Evolutionary conservation across 53 echinoderm and acorn worm genomes (phyloP), one percentile per base, ranked within the genome.

Genomic region (Temnopleurus reevesii): DNA sequence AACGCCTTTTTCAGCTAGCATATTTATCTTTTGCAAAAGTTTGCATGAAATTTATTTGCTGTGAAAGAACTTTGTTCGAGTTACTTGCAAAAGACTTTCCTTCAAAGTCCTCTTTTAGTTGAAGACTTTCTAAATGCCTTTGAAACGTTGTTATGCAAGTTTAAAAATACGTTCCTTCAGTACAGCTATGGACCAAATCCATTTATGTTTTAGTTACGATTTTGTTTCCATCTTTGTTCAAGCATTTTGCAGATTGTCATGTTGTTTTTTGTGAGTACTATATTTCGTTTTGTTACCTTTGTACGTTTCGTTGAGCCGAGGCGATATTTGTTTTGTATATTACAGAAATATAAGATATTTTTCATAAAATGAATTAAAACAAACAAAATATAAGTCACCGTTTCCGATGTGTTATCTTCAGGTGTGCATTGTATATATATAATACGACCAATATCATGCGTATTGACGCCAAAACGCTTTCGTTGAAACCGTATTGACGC

Each of bases 101-200:
- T n/a, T n/a, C n/a, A n/a, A n/a, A 30, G 30, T 63, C 33, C 3
- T 63, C 30, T 58, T 58, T 58, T 10, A 26, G 2, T 21, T 27
- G 1, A 66, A 71, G 71, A 36, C 41, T 71, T 41, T 71, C 38
- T 8, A 71, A 71, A 41, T 71, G 80, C 80, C 53, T 49, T 25
- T 80, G 5, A 18, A 49, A 46, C 6, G 17, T 46, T 49, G 4
- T 46, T 80, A 53, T 80, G 46, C 80, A 53, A 80, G 19, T 29
- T 7, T 8, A n/a, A 25, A 44, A 12, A 31, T 43, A 2, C 12
- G 15, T 53, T 15, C 23, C 4, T 56, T 23, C 15, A 56, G 71
- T 87, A 87, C 88, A 87, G 88, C 88, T 87, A 87, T 34, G 33
- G 71, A 87, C 88, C 88, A 87, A 87, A 87, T 87, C 88, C 29